Percentiles rank a stretch among this genome's conserved stretches.
These are phyloP conservation scores for Physocephala rufipes DNA, from an alignment of 2,888 invertebrate genomes.

Conservation along the genomic window DNA sequence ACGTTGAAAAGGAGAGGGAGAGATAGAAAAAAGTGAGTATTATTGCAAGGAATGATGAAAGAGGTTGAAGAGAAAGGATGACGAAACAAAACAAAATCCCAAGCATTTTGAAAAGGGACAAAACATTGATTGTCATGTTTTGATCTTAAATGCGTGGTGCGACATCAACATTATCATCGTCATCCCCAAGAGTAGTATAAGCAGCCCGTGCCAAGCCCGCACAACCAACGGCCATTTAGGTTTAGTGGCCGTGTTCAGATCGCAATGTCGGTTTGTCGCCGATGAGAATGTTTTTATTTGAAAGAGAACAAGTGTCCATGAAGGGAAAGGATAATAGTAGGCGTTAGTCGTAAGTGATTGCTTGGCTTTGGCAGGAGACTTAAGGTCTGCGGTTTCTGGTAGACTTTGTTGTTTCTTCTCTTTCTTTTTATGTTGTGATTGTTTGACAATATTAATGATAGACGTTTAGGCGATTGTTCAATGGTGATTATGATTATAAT, in stretches of 20 bases:
- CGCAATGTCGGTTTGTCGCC: not conserved
- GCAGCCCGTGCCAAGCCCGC: not conserved
- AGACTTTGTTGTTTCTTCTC: not conserved
- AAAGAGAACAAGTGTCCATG: too few relatives aligned
- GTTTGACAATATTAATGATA: not conserved
- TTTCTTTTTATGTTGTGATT: not conserved
- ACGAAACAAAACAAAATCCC: not conserved
- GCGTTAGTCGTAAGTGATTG: too few relatives aligned
- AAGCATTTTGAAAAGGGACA: not conserved
- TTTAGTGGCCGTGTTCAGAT: not conserved
- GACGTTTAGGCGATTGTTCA: not conserved
- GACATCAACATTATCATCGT: not conserved
- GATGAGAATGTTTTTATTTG: too few relatives aligned
- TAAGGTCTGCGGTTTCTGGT: too few relatives aligned
- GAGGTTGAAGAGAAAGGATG: not conserved
- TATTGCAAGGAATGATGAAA: not conserved
- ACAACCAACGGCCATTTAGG: not conserved
- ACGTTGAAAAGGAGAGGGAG: not conserved
- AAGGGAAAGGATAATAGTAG: too few relatives aligned
- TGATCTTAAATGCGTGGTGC: not conserved
- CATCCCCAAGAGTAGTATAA: not conserved
- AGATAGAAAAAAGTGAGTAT: not conserved
- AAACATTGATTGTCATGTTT: slow-evolving; percentile 4
- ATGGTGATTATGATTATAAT: not conserved
- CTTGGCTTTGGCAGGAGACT: too few relatives aligned